Conservation (phyloP, 1,140 invertebrate genomes). For the Pygmarrhopalites habei region DNA sequence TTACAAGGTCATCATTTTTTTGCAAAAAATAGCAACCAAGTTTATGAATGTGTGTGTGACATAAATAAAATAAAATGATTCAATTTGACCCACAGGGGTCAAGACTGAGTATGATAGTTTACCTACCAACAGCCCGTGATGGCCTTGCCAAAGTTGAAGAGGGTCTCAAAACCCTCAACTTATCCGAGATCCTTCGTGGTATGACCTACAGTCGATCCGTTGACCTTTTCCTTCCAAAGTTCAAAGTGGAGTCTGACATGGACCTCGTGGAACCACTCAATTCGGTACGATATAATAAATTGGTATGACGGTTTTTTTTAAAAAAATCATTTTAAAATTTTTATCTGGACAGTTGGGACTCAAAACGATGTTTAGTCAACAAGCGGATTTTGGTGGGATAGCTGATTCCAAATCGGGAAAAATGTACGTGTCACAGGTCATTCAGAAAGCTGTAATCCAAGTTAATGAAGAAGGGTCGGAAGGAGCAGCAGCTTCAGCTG, state of each 20-base stretch:
- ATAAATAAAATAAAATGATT: too few species aligned
- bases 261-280: slow-evolving; percentile 39
- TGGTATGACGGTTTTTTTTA: too few species aligned
- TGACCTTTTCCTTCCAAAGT: slow-evolving; percentile 57
- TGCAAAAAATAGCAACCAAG: too few species aligned
- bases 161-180: slow-evolving; percentile 46
- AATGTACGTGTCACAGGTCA: slow-evolving; percentile 49
- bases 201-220: slow-evolving; percentile 44
- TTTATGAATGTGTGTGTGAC: too few species aligned
- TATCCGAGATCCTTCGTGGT: slow-evolving; percentile 42
- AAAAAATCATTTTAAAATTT: too few species aligned
- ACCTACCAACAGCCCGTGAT: slow-evolving; percentile 54
- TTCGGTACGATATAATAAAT: too few species aligned
- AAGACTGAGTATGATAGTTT: slow-evolving; percentile 57
- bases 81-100: too few species aligned
- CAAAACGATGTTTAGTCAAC: slow-evolving; percentile 44
- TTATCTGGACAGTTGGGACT: slow-evolving; percentile 41
- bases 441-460: slow-evolving; percentile 56
- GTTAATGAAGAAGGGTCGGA: slow-evolving; percentile 59
- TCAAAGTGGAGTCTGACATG: slow-evolving; percentile 58
- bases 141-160: slow-evolving; percentile 49
- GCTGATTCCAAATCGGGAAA: slow-evolving; percentile 40
- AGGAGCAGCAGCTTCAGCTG: slow-evolving; percentile 34
- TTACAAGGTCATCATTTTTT: slow-evolving; percentile 66
- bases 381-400: slow-evolving; percentile 52